Conservation (phyloP, 2,797 vertebrate genomes). For the Columba guinea region DNA sequence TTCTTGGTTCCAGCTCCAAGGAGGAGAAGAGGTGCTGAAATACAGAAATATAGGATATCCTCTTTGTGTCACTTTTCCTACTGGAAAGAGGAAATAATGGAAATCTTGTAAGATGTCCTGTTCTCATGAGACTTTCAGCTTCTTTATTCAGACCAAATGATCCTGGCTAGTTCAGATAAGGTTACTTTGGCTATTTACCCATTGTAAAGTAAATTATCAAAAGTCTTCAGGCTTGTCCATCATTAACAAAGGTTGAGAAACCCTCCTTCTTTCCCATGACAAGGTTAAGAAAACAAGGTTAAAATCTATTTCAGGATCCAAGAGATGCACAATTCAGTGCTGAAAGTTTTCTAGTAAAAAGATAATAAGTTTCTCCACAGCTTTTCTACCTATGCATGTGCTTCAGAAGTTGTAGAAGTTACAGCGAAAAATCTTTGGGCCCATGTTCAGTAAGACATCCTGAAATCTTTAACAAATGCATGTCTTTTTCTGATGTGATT, state of each 20-base stretch:
- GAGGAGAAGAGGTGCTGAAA: conserved; percentile 35
- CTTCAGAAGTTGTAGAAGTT: background rate
- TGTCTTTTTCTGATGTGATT: background rate
- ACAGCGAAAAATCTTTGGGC: background rate
- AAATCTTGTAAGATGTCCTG: conserved; percentile 25
- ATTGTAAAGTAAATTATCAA: conserved; percentile 57
- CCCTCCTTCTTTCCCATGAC: background rate
- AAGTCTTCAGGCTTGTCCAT: conserved; percentile 49
- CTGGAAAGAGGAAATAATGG: conserved; percentile 52
- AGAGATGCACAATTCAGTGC: background rate
- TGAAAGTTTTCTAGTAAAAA: background rate
- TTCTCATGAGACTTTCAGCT: conserved; percentile 48
- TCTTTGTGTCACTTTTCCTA: conserved; percentile 48
- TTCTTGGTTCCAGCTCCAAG: background rate
- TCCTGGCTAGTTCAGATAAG: conserved; percentile 65
- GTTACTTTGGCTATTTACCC: conserved; percentile 33
- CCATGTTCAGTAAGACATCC: background rate
- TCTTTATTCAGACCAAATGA: conserved; percentile 41
- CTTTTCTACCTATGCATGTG: background rate
- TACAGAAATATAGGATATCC: conserved; percentile 52
- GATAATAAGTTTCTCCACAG: background rate
- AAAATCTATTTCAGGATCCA: background rate
- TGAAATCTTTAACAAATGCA: background rate
- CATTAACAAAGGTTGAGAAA: conserved; percentile 42
- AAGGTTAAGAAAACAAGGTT: conserved; percentile 37